Evolutionary conservation across 23 tunicate genomes (phyloP), one percentile per base, ranked within the genome.

Genomic region (Trididemnum miniatum): DNA sequence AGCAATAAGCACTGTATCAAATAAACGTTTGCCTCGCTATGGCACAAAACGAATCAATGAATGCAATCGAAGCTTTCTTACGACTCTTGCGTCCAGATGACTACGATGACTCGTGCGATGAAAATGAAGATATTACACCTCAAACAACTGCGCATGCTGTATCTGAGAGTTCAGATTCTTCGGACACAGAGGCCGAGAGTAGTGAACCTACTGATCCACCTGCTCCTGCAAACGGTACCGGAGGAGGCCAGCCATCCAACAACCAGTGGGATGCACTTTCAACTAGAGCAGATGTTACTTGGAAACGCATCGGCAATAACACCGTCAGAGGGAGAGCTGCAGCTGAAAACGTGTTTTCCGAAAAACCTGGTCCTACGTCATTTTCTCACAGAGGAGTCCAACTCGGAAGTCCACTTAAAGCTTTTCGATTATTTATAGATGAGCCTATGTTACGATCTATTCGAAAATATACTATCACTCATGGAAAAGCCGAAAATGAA

Each of bases 401-500:
- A 23, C 25, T 18, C 4, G 69, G 28, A 20, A 62, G 69, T 23
- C 69, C 69, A 18, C 25, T 62, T 23, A 62, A 27, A 15, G 69
- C 69, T 4, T 62, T 62, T 62, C 69, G 28, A 20, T 62, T 62
- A 62, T 62, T 62, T 62, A 23, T 62, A 18, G 28, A 62, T 62
- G 69, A 62, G 28, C 69, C 69, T 62, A 62, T 62, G 69, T 23
- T 62, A 18, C 69, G 69, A 62, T 62, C 69, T 18, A 62, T 62
- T 62, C 69, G 23, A 62, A 62, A 62, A 62, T 62, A 15, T 62
- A 62, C 69, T 62, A 62, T 18, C 69, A 62, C 20, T 23, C 69
- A 62, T 62, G 69, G 69, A 62, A 62, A 62, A 23, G 28, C 25
- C 28, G 69, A 62, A 18, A 23, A 62, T 62, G 69, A 62, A 18